Evolutionary conservation across 2,797 vertebrate genomes (phyloP).

Genomic region (Mormyrops attenuatus): DNA sequence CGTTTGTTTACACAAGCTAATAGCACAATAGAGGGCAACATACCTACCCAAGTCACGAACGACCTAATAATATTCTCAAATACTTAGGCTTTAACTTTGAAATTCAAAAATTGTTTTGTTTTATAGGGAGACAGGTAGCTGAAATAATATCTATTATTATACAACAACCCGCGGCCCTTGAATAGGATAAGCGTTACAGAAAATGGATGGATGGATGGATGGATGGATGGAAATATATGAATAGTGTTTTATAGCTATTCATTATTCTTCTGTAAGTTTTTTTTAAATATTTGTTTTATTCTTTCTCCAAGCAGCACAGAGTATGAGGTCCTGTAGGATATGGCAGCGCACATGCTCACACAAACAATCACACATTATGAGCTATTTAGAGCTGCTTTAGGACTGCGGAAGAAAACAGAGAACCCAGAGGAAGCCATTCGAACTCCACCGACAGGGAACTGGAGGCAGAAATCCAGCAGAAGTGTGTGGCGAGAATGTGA

Average conservation of each 20-base stretch:
- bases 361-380: neutral
- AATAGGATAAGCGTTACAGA: neutral
- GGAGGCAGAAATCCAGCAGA: neutral
- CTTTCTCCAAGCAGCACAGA: neutral
- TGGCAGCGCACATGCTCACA: neutral
- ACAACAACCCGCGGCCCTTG: neutral
- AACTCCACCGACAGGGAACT: neutral
- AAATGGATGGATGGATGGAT: neutral
- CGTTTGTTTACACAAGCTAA: neutral
- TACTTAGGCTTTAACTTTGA: neutral
- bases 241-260: neutral
- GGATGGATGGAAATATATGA: neutral
- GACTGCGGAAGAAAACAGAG: neutral
- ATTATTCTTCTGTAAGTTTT: neutral
- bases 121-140: neutral
- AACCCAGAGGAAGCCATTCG: neutral
- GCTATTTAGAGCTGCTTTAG: neutral
- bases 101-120: neutral
- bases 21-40: neutral
- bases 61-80: neutral
- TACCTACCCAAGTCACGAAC: neutral
- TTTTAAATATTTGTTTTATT: neutral
- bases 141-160: neutral
- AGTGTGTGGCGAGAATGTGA: neutral
- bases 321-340: neutral